Evolutionary conservation across 2,113 vertebrate species (phyloP), one percentile per base, ranked within the genome.

Genomic region (Ammodramus savannarum): DNA sequence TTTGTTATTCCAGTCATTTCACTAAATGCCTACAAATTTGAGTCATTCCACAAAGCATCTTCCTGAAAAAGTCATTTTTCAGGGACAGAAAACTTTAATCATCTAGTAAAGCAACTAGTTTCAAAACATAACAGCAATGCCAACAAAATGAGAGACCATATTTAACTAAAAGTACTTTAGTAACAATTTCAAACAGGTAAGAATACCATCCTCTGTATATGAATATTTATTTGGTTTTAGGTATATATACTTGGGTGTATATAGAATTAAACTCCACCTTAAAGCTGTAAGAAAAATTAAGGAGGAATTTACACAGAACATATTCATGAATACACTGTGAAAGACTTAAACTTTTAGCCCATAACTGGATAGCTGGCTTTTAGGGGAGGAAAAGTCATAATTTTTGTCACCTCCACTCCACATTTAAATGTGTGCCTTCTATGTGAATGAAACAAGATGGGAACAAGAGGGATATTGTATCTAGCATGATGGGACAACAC

Each of bases 1-100:
- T 38, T 78, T 74, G 16, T 78, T 90, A 63, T 85, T 94, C 51
- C 38, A 82, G 63, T 41, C 51, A 82, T 94, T 93, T 87, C 69
- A 78, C 43, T 34, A 82, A 92, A 78, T 71, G 29, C 19, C 43
- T 82, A 32, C 12, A 75, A 58, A 78, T 78, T 25, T 65, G 22
- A 51, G 8, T 34, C 16, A 23, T 61, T 90, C 25, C 32, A 74
- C 22, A 78, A 82, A 85, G 20, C 4, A 3, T 49, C 34, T 82
- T 8, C 49, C 46, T 71, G 66, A 62, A 87, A 74, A 82, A 49
- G 21, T 48, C 3, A 62, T 74, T 92, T 81, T 78, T 9, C 25
- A 41, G 16, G n/a, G 38, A 34, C 19, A 82, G 43, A 90, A 82
- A 49, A 44, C 41, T 74, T 81, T 69, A 57, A 82, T 66, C 4